Conservation (phyloP, 2,888 invertebrate species). For the Trilocha varians region DNA sequence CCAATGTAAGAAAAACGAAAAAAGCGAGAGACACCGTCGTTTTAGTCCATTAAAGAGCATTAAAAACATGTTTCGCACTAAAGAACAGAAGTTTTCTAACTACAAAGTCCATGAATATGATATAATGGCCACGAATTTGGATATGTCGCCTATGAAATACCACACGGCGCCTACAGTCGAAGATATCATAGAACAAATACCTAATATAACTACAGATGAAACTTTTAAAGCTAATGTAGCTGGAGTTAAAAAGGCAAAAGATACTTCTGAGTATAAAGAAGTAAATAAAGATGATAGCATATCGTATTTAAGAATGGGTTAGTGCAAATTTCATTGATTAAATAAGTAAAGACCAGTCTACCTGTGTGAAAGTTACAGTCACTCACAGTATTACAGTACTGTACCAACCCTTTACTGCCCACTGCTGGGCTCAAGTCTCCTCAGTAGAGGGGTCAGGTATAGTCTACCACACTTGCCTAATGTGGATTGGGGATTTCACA, state of each 20-base stretch:
- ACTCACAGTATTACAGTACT: too few relatives aligned
- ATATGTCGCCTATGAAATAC: constrained; percentile 21
- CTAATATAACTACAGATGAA: constrained; percentile 27
- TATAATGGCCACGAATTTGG: constrained; percentile 15
- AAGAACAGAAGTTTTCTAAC: constrained; percentile 9
- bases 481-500: too few relatives aligned
- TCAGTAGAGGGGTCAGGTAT: too few relatives aligned
- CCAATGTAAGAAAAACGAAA: constrained; percentile 14
- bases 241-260: neutral
- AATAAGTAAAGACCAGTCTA: too few relatives aligned
- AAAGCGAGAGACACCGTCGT: constrained; percentile 22
- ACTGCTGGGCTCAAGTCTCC: too few relatives aligned
- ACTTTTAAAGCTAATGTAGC: neutral
- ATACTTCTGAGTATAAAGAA: too few relatives aligned
- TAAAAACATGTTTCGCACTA: constrained; percentile 27
- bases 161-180: constrained; percentile 19
- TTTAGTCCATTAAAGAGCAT: constrained; percentile 37
- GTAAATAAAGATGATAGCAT: too few relatives aligned
- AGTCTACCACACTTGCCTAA: too few relatives aligned
- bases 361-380: too few relatives aligned
- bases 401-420: too few relatives aligned
- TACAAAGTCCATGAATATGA: constrained; percentile 24
- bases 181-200: constrained; percentile 31
- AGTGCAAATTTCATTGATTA: too few relatives aligned
- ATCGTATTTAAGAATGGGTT: too few relatives aligned